Percentiles rank a stretch among this genome's conserved stretches.
phyloP scores from a whole-genome alignment of 1,140 invertebrate genomes.

The Brachionus asplanchnoidis region DNA sequence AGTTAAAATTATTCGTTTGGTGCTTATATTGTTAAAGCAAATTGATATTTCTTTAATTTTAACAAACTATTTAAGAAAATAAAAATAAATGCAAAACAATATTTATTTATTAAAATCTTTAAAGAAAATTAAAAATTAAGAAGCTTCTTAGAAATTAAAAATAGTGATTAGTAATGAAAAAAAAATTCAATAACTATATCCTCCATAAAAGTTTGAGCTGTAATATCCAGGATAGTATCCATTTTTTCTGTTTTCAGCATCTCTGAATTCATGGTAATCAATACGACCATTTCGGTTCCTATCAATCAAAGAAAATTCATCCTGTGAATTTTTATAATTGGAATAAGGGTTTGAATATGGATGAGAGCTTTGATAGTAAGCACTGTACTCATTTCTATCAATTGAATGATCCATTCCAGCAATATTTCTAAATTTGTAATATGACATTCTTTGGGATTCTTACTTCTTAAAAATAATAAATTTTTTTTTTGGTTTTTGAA shows the following conservation, averaged over 20 bases:
- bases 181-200: not conserved
- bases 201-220: not conserved
- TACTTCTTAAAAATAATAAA: too few relatives aligned
- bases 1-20: too few relatives aligned
- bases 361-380: not conserved
- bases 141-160: too few relatives aligned
- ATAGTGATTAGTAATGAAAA: too few relatives aligned
- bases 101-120: too few relatives aligned
- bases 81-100: too few relatives aligned
- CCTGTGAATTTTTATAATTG: not conserved
- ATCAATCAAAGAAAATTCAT: not conserved
- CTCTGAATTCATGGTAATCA: constrained; percentile 9
- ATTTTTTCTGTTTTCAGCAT: not conserved
- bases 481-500: too few relatives aligned
- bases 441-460: not conserved
- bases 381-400: not conserved
- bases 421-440: not conserved
- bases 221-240: not conserved
- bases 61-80: too few relatives aligned
- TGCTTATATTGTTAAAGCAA: too few relatives aligned
- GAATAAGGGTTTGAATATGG: not conserved
- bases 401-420: not conserved
- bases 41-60: too few relatives aligned
- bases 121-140: too few relatives aligned
- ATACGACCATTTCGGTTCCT: not conserved